Percentiles rank a stretch among this genome's conserved stretches.
phyloP scores from a whole-genome alignment of 2,888 invertebrate genomes.

The Patella caerulea region DNA sequence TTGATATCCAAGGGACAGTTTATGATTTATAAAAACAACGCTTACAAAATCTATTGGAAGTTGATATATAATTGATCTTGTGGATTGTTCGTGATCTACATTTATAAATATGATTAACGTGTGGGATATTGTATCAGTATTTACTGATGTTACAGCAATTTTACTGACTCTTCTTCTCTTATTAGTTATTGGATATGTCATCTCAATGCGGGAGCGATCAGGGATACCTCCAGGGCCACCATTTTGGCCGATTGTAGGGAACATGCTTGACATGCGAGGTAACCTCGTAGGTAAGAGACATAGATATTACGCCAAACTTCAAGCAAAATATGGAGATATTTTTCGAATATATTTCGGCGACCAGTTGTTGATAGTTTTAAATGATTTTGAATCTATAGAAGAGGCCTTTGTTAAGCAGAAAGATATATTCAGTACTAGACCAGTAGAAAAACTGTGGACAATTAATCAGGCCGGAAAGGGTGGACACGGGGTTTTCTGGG shows the following conservation, averaged over 20 bases:
- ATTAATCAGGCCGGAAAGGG: conserved; percentile 38
- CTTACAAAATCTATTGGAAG: no score
- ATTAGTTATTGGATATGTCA: not conserved
- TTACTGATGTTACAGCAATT: not conserved
- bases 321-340: conserved; percentile 42
- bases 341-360: conserved; percentile 40
- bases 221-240: conserved; percentile 15
- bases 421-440: conserved; percentile 41
- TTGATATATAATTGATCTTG: no score
- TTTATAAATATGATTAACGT: no score
- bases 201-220: not conserved
- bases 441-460: conserved; percentile 31
- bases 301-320: conserved; percentile 29
- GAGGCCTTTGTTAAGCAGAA: conserved; percentile 38
- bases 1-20: no score
- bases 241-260: conserved; percentile 9
- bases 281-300: conserved; percentile 28
- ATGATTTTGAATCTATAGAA: conserved; percentile 34
- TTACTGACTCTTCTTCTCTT: not conserved
- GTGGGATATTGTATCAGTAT: no score
- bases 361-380: conserved; percentile 36
- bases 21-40: no score
- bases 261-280: not conserved
- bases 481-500: conserved; percentile 30
- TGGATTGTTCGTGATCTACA: no score